phyloP scores from a whole-genome alignment of 2,888 invertebrate genomes.

The Chrysolina haemoptera region DNA sequence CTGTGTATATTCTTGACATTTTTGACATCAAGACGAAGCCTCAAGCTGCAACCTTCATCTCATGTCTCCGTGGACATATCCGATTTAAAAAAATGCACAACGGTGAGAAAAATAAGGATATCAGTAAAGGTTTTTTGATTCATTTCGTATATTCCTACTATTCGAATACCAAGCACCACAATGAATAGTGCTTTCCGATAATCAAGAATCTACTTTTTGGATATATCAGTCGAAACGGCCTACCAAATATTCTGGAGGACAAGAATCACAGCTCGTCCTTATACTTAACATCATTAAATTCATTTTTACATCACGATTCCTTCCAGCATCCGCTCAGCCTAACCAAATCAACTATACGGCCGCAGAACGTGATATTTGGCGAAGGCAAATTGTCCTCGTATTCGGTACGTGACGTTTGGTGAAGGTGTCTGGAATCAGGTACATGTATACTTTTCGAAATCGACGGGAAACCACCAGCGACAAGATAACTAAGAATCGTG shows the following conservation, averaged over 20 bases:
- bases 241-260: neutral
- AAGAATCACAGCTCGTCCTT: neutral
- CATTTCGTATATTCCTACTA: no score
- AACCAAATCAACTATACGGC: slow-evolving; percentile 45
- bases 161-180: no score
- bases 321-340: slow-evolving; percentile 35
- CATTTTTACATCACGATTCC: slow-evolving; percentile 27
- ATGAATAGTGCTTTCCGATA: no score
- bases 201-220: neutral
- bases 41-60: no score
- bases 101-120: no score
- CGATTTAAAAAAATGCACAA: no score
- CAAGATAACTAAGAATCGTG: slow-evolving; percentile 33
- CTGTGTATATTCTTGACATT: no score
- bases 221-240: neutral
- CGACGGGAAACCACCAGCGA: slow-evolving; percentile 35
- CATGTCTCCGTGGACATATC: no score
- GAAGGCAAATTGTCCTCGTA: slow-evolving; percentile 30
- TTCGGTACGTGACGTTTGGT: slow-evolving; percentile 1
- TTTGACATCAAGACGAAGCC: no score
- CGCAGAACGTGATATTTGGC: slow-evolving; percentile 45
- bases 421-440: slow-evolving; percentile 27
- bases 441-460: slow-evolving; percentile 34
- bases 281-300: neutral
- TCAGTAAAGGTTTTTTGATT: no score